Percentiles rank a stretch among this genome's conserved stretches.
These are phyloP conservation scores for Acleris cristana DNA, from an alignment of 2,888 invertebrate species.

Conservation along the genomic window DNA sequence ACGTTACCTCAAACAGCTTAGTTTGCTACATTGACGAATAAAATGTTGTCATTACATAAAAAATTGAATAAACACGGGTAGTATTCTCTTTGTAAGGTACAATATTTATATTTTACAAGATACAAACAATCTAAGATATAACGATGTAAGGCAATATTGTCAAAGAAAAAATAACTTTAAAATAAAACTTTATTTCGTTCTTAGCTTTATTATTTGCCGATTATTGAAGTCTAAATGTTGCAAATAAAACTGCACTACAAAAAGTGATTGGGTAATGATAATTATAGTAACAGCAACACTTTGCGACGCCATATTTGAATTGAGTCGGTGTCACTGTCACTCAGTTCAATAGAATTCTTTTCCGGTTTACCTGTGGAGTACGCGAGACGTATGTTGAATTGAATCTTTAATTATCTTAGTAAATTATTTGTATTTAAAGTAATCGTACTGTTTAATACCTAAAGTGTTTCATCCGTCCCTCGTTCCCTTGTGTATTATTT, in stretches of 20 bases:
- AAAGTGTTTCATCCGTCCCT: constrained; percentile 16
- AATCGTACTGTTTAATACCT: constrained; percentile 15
- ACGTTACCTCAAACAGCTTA: constrained; percentile 12
- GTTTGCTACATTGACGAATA: too few relatives aligned
- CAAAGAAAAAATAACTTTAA: too few relatives aligned
- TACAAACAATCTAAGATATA: too few relatives aligned
- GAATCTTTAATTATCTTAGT: constrained; percentile 55
- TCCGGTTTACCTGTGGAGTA: constrained; percentile 72
- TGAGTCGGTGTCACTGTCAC: constrained; percentile 1
- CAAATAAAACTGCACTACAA: not conserved
- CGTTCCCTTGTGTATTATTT: constrained; percentile 48
- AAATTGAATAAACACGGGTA: too few relatives aligned
- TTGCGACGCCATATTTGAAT: constrained; percentile 11
- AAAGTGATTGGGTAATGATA: not conserved
- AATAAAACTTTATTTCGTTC: not conserved
- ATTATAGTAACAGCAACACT: constrained; percentile 7
- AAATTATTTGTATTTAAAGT: constrained; percentile 44
- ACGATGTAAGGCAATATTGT: too few relatives aligned
- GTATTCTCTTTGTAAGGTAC: too few relatives aligned
- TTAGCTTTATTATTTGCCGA: not conserved
- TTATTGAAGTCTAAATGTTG: too few relatives aligned
- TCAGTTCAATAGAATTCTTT: constrained; percentile 57
- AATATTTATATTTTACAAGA: too few relatives aligned
- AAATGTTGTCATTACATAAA: too few relatives aligned
- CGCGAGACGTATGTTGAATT: constrained; percentile 73